Conservation (phyloP, 2,888 invertebrate genomes). For the Aquatica leii region DNA sequence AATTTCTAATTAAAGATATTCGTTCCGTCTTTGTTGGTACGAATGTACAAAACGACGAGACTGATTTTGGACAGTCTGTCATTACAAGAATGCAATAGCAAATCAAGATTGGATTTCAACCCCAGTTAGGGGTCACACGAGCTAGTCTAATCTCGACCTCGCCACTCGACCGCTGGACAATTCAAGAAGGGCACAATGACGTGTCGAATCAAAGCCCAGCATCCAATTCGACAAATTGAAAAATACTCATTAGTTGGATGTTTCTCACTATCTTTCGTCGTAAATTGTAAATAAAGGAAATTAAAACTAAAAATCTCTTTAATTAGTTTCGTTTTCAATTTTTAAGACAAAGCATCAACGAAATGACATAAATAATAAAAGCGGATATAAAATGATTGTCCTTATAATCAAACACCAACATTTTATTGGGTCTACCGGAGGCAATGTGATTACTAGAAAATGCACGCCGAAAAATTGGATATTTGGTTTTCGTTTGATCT, state of each 20-base stretch:
- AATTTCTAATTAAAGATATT: slow-evolving; percentile 10
- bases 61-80: slow-evolving; percentile 56
- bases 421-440: slow-evolving; percentile 30
- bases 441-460: slow-evolving; percentile 37
- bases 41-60: slow-evolving; percentile 54
- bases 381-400: slow-evolving; percentile 21
- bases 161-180: slow-evolving; percentile 55
- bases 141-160: slow-evolving; percentile 62
- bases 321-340: slow-evolving; percentile 23
- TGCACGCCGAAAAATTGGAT: slow-evolving; percentile 51
- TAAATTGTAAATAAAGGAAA: slow-evolving; percentile 35
- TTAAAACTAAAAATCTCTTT: slow-evolving; percentile 32
- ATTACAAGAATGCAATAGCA: slow-evolving; percentile 63
- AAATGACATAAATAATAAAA: not conserved
- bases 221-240: slow-evolving; percentile 62
- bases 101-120: slow-evolving; percentile 63
- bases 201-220: slow-evolving; percentile 59
- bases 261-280: slow-evolving; percentile 47
- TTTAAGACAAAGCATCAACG: slow-evolving; percentile 2
- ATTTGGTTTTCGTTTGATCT: slow-evolving; percentile 56
- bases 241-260: slow-evolving; percentile 63
- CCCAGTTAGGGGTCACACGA: slow-evolving; percentile 56
- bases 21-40: not conserved
- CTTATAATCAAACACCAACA: slow-evolving; percentile 27
- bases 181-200: slow-evolving; percentile 54